A percentile compares a stretch with the other conserved stretches of the same genome.
These are phyloP conservation scores for Yoshiicerus persimilis DNA, from an alignment of 1,140 invertebrate species.

Conservation along the genomic window DNA sequence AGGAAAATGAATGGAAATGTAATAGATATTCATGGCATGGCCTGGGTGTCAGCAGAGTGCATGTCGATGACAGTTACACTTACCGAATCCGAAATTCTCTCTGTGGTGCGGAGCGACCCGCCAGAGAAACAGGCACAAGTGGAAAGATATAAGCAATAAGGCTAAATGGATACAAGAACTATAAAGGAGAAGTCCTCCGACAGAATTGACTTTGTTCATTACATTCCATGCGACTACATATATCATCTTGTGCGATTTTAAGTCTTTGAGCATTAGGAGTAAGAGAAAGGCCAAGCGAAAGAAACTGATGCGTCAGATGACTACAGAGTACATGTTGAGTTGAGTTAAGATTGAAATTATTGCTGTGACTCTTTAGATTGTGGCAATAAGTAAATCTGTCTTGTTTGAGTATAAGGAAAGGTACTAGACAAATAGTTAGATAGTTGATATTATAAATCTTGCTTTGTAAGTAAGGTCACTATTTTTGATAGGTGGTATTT, in stretches of 20 bases:
- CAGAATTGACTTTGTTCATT: not conserved
- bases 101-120: not conserved
- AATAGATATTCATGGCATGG: slow-evolving; percentile 5
- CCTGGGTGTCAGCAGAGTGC: slow-evolving; percentile 1
- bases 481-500: not conserved
- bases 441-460: not conserved
- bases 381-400: not conserved
- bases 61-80: slow-evolving; percentile 19
- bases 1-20: not conserved
- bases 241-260: not conserved
- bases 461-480: not conserved
- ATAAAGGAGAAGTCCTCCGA: too few species aligned
- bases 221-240: not conserved
- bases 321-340: not conserved
- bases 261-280: not conserved
- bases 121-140: not conserved
- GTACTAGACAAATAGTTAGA: not conserved
- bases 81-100: slow-evolving; percentile 1
- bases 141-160: not conserved
- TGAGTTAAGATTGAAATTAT: not conserved
- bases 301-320: too few species aligned
- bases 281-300: not conserved
- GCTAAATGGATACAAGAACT: not conserved
- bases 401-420: not conserved
- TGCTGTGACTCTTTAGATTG: not conserved